Evolutionary conservation across 2,888 invertebrate genomes (phyloP), one percentile per base, ranked within the genome.

Genomic region (Aleiodes alternator): DNA sequence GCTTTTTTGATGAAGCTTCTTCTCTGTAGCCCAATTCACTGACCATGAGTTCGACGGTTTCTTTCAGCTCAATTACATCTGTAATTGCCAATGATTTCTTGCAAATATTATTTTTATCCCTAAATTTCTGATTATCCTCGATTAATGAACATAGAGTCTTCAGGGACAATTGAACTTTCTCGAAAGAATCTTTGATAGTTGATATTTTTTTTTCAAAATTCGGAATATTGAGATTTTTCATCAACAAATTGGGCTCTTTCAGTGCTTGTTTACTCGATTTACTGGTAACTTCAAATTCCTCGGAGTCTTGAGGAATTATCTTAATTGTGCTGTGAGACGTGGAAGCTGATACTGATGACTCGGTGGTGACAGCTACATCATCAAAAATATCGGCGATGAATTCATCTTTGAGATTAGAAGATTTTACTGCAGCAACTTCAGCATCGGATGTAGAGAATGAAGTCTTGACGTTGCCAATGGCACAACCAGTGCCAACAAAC

Each of bases 131-230:
- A 14, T 14, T 56, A 3, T 72, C 29, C 11, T 79, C 69, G 14
- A 78, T 76, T 6, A 76, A 61, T 5, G 76, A 73, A 29, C 76
- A 78, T 11, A 79, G 51, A n/a, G 76, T 79, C 11, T 78, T 71
- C 4, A 78, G 38, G 4, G 76, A 78, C 31, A 71, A 48, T 71
- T 72, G 75, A 11, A 79, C 64, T 57, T 76, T 75, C 12, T 75
- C 64, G 12, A 79, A 53, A 14, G 78, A 76, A 8, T 72, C 69
- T 50, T 68, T 75, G 4, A 76, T 61, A 57, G 61, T 12, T 23
- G 59, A n/a, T 12, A 71, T 50, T 23, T 61, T 50, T 23, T 61
- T 12, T 43, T 50, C 51, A 3, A 31, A 56, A 56, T 72, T 29
- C 55, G 12, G 12, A 43, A 69, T 48, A 48, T 29, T 66, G 4